phyloP scores from a whole-genome alignment of 1,140 invertebrate genomes.

The Vollenhovia emeryi region DNA sequence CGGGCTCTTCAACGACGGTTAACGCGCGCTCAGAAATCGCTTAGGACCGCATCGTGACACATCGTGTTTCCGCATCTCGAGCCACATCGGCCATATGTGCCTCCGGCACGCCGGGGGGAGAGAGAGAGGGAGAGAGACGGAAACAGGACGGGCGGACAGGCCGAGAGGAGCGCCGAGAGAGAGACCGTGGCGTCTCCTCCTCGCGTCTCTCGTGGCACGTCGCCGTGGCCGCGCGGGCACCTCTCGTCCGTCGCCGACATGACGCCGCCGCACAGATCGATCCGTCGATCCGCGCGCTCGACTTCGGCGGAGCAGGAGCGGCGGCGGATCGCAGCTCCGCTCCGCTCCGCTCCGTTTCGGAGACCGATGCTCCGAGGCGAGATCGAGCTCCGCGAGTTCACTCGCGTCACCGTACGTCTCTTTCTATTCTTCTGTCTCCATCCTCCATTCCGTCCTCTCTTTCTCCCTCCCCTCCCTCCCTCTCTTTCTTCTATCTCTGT shows the following conservation, averaged over 20 bases:
- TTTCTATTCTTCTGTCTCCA: background rate
- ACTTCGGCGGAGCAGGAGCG: background rate
- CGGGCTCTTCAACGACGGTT: background rate
- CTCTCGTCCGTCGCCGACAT: slow-evolving; percentile 73
- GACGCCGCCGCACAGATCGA: slow-evolving; percentile 64
- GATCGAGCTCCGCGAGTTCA: background rate
- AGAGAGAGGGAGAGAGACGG: background rate
- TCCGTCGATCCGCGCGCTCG: slow-evolving; percentile 60
- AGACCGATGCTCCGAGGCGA: background rate
- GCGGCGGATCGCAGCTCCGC: too few relatives aligned
- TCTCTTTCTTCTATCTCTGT: background rate
- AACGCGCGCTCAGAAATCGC: background rate
- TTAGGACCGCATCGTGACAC: background rate
- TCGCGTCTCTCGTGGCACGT: slow-evolving; percentile 3
- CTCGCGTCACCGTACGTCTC: background rate
- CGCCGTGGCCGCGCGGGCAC: slow-evolving; percentile 10
- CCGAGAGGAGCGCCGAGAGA: slow-evolving; percentile 67
- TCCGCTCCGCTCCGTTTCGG: too few relatives aligned
- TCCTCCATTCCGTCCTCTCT: background rate
- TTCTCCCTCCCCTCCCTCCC: background rate
- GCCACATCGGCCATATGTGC: slow-evolving; percentile 35
- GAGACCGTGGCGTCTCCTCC: slow-evolving; percentile 6
- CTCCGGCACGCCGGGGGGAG: background rate
- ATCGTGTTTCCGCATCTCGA: background rate
- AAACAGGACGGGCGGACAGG: background rate